phyloP scores from a whole-genome alignment of 2,797 vertebrate species.

The Mastacembelus armatus region DNA sequence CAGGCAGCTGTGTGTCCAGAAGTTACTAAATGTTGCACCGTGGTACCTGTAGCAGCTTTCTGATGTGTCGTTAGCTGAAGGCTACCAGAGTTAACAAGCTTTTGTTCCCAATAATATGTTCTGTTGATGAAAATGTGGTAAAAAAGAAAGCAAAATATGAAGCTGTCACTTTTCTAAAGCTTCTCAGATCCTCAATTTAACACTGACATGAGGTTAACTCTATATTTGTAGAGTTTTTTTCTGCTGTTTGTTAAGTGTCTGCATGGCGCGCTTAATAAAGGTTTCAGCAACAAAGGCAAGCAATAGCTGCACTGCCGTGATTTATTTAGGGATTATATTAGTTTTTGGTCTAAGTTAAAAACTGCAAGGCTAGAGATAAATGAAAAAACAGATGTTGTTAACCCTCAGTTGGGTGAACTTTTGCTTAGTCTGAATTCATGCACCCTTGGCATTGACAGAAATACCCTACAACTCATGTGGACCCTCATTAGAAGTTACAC shows the following conservation, averaged over 20 bases:
- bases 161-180: neutral
- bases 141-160: neutral
- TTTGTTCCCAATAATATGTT: neutral
- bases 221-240: conserved; percentile 6
- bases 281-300: conserved; percentile 22
- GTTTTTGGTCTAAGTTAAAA: no score
- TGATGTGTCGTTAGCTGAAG: conserved; percentile 7
- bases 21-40: neutral
- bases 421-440: no score
- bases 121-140: neutral
- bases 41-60: neutral
- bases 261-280: conserved; percentile 68
- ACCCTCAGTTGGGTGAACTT: no score
- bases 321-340: no score
- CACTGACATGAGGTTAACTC: conserved; percentile 9
- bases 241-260: conserved; percentile 22
- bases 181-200: neutral
- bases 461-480: no score
- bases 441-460: no score
- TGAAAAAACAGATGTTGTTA: no score
- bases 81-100: neutral
- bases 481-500: no score
- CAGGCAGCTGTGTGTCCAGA: neutral
- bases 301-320: neutral
- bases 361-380: no score